Percentiles rank a stretch among this genome's conserved stretches.
Conservation (phyloP, 2,797 vertebrate species). For the Enoplosus armatus region DNA sequence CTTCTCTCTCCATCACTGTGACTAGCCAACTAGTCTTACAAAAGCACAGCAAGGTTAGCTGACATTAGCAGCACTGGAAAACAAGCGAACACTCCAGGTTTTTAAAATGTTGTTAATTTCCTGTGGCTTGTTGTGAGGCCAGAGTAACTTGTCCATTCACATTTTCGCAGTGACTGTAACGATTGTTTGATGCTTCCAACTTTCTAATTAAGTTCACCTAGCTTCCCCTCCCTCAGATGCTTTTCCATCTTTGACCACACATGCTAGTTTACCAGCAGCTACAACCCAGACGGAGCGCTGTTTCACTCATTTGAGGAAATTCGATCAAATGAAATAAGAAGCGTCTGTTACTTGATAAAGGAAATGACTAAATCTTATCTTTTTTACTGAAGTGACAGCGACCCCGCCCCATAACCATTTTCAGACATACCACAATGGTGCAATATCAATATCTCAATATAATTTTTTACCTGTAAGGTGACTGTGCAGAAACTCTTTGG, state of each 20-base stretch:
- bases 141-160: not conserved
- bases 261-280: fast-evolving
- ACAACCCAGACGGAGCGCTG: not conserved
- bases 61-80: not conserved
- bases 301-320: not conserved
- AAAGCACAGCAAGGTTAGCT: not conserved
- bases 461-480: not conserved
- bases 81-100: not conserved
- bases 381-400: not conserved
- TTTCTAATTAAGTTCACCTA: not conserved
- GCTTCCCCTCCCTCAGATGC: not conserved
- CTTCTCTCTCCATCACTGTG: not conserved
- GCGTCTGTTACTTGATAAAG: not conserved
- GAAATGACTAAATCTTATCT: not conserved
- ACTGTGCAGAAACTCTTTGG: not conserved
- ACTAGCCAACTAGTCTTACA: not conserved
- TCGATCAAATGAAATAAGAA: not conserved
- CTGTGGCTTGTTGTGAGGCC: not conserved
- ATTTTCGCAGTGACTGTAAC: not conserved
- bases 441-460: not conserved
- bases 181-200: not conserved
- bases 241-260: not conserved
- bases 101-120: not conserved
- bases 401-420: not conserved
- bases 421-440: not conserved